Evolutionary conservation across 2,888 invertebrate genomes (phyloP).

Genomic region (Penaeus monodon): DNA sequence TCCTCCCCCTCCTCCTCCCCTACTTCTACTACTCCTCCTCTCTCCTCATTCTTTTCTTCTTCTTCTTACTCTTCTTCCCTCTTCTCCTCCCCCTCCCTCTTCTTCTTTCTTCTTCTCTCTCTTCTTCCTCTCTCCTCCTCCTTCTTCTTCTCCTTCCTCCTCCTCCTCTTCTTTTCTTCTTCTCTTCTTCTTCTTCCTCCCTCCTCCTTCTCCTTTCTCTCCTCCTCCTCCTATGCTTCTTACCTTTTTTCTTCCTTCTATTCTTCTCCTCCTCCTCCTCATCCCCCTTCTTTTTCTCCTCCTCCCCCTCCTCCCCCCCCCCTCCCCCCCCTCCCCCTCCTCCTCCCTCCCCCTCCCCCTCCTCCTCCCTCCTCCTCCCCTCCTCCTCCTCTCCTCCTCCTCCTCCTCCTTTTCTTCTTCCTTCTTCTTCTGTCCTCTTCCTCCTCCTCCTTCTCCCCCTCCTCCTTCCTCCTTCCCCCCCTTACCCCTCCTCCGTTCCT

Average conservation of each 20-base stretch:
- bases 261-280: neutral
- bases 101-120: neutral
- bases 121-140: neutral
- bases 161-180: slow-evolving; percentile 8
- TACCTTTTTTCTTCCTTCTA: neutral
- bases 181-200: neutral
- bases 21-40: neutral
- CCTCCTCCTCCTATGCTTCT: neutral
- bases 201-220: neutral
- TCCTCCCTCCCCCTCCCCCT: neutral
- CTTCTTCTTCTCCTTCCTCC: neutral
- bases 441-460: neutral
- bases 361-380: slow-evolving; percentile 4
- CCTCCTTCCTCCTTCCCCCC: neutral
- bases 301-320: neutral
- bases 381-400: slow-evolving; percentile 2
- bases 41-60: too few species aligned
- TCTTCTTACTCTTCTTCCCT: neutral
- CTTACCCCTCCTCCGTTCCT: neutral
- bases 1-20: neutral
- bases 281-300: neutral
- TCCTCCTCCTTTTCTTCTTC: slow-evolving; percentile 3
- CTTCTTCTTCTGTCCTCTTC: too few species aligned
- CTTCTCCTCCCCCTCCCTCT: slow-evolving; percentile 1
- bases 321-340: neutral